A percentile compares a stretch with the other conserved stretches of the same genome.
Conservation (phyloP, 1,140 invertebrate genomes). For the Solen grandis region DNA sequence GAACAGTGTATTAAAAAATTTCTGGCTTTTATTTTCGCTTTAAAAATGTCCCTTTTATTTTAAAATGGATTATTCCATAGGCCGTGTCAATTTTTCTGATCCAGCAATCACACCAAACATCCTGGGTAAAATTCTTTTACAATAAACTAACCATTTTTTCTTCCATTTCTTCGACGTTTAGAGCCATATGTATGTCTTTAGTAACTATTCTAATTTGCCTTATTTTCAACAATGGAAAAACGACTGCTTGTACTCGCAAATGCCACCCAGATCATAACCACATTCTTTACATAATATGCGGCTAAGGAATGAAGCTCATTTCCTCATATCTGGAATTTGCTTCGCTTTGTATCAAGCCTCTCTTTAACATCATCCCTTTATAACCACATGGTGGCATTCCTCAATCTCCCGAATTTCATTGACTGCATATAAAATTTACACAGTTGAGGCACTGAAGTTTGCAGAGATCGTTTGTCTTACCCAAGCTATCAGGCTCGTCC, state of each 20-base stretch:
- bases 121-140: conserved; percentile 38
- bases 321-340: not conserved
- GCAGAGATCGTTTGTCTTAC: conserved; percentile 43
- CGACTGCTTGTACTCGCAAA: conserved; percentile 50
- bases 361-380: conserved; percentile 54
- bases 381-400: conserved; percentile 61
- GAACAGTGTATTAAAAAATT: too few species aligned
- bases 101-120: conserved; percentile 29
- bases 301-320: conserved; percentile 49
- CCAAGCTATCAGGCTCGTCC: conserved; percentile 21
- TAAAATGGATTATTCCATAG: too few species aligned
- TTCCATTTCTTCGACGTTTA: conserved; percentile 62
- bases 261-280: conserved; percentile 63
- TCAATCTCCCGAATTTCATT: conserved; percentile 64
- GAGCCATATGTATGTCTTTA: conserved; percentile 32
- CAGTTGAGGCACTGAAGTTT: conserved; percentile 65
- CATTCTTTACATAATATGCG: conserved; percentile 66
- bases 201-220: conserved; percentile 59
- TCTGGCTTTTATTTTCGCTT: too few species aligned
- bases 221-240: conserved; percentile 65
- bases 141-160: conserved; percentile 48
- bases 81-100: too few species aligned
- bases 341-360: conserved; percentile 5
- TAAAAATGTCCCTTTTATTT: too few species aligned
- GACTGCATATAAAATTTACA: conserved; percentile 59